A percentile compares a stretch with the other conserved stretches of the same genome.
phyloP scores from a whole-genome alignment of 2,797 vertebrate species.

The Megalops cyprinoides region DNA sequence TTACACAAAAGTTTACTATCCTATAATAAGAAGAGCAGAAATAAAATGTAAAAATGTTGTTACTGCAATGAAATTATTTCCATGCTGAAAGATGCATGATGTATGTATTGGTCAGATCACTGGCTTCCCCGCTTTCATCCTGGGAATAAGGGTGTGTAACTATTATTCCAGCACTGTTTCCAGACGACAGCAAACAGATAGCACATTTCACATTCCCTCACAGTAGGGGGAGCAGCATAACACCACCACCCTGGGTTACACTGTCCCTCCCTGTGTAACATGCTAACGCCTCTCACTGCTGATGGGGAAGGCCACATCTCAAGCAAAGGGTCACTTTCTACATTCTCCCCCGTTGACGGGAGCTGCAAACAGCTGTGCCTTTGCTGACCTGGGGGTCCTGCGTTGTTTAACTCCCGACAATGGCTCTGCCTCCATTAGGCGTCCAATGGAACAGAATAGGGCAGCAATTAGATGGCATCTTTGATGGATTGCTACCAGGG shows the following conservation, averaged over 20 bases:
- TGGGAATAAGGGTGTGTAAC: no score
- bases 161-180: neutral
- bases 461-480: constrained; percentile 22
- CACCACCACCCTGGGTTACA: neutral
- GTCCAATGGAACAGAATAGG: neutral
- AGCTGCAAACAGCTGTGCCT: neutral
- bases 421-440: neutral
- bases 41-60: neutral
- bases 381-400: neutral
- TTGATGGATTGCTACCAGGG: constrained; percentile 29
- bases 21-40: neutral
- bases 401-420: neutral
- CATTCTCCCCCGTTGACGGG: neutral
- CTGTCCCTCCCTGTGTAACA: neutral
- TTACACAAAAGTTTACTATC: neutral
- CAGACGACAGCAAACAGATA: no score
- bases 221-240: neutral
- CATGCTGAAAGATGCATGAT: neutral
- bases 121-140: neutral
- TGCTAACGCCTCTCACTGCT: neutral
- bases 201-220: neutral
- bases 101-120: neutral
- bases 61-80: neutral
- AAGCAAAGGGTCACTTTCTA: neutral
- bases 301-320: neutral